Base-by-base conservation (phyloP, 2,113 vertebrate genomes). In the Phaethornis superciliosus region DNA sequence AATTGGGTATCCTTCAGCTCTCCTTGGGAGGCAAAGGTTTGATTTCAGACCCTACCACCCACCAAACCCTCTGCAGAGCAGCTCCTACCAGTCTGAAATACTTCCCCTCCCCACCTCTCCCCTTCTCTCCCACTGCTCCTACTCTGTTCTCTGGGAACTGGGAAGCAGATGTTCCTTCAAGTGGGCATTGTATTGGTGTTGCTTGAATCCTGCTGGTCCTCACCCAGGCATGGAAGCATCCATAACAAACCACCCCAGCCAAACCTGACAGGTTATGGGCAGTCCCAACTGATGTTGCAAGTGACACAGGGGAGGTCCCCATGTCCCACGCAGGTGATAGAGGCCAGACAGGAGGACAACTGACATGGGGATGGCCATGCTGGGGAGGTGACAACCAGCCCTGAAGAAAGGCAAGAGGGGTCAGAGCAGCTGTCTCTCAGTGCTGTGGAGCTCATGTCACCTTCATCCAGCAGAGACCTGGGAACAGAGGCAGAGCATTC, bases 371-470 rank as follows among this genome's bases (percentile, higher is more conserved):
- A 67, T 0, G 0, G 28, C 42, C 32, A 9, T 1, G 0, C 28
- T 0, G 2, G 11, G 51, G 28, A 47, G 0, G 0, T 42, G 37
- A 24, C n/a, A 58, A 59, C 32, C 12, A 51, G 18, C 20, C 26
- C 6, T 47, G 3, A 27, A 35, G 8, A 44, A 17, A 56, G 47
- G 35, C 2, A 1, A 85, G 74, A 74, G 40, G 32, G 22, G 18
- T 4, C 42, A 67, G 47, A 79, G 21, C 27, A 55, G 27, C 44
- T 81, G 24, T 58, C 0, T 0, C 54, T 72, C 69, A 32, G 20
- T 28, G n/a, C 23, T 0, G 0, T n/a, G 62, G 26, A 56, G 47
- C 32, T n/a, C 16, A 27, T 0, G 0, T 28, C 19, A 4, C 22
- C 16, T 35, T 95, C 12, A 1, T 3, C 35, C 5, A 6, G 17